Percentiles rank a stretch among this genome's conserved stretches.
phyloP scores from a whole-genome alignment of 2,888 invertebrate genomes.

The Xanthorhoe spadicearia region DNA sequence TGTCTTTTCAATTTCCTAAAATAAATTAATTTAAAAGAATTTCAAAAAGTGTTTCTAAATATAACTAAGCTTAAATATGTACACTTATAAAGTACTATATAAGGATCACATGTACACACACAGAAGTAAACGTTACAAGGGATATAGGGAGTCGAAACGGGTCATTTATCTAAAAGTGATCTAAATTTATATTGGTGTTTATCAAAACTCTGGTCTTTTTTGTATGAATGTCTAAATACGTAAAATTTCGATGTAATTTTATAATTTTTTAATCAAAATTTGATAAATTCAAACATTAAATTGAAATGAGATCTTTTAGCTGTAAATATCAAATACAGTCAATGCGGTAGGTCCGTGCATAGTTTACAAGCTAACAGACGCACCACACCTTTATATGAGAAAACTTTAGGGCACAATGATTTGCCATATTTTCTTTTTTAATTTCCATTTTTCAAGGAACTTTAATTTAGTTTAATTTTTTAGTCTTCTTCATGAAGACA shows the following conservation, averaged over 20 bases:
- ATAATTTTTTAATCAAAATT: background rate
- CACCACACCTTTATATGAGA: background rate
- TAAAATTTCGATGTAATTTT: conserved; percentile 14
- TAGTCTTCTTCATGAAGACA: too few relatives aligned
- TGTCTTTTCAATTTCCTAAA: conserved; percentile 27
- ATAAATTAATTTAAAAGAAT: conserved; percentile 36
- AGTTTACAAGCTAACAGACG: background rate
- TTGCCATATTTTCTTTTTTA: background rate
- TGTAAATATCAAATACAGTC: conserved; percentile 28
- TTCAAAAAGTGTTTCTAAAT: conserved; percentile 31
- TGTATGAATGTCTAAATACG: conserved; percentile 14
- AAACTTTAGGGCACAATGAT: background rate
- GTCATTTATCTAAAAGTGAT: conserved; percentile 15
- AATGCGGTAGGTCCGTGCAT: background rate
- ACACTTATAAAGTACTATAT: conserved; percentile 24
- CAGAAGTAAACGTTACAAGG: conserved; percentile 18
- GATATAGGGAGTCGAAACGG: conserved; percentile 22
- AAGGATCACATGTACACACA: conserved; percentile 37
- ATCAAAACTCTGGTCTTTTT: conserved; percentile 23
- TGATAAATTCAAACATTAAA: background rate
- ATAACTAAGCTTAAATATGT: conserved; percentile 24
- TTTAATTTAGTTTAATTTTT: background rate
- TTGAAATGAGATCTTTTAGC: conserved; percentile 1
- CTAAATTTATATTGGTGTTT: conserved; percentile 20
- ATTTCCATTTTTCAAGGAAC: background rate